Evolutionary conservation across 2,113 vertebrate genomes (phyloP).

Genomic region (Peromyscus maniculatus): DNA sequence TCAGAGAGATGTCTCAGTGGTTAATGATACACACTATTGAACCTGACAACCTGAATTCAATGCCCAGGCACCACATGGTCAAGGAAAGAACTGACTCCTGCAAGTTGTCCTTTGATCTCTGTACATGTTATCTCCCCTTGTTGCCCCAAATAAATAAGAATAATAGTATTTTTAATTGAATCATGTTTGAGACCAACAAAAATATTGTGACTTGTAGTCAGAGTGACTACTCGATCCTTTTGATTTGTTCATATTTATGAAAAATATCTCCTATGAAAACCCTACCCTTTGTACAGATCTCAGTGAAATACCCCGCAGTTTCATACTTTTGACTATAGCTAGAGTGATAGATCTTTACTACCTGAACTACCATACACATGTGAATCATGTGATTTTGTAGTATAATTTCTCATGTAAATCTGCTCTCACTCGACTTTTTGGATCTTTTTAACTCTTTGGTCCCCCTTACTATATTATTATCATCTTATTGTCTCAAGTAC

Average conservation of each 20-base stretch:
- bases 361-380: background rate
- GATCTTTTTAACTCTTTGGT: background rate
- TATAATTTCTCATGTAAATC: background rate
- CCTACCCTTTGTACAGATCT: background rate
- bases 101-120: background rate
- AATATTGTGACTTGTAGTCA: background rate
- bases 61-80: too few species aligned
- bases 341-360: background rate
- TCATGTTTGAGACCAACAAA: background rate
- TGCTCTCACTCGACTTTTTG: background rate
- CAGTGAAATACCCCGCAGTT: background rate
- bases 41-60: too few species aligned
- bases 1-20: background rate
- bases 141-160: background rate
- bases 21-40: background rate
- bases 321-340: background rate
- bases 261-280: background rate
- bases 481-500: background rate
- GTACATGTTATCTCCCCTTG: background rate
- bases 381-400: background rate
- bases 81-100: background rate
- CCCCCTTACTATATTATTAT: background rate
- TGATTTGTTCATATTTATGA: background rate
- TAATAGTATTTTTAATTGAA: background rate
- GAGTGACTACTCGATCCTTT: background rate